Percentiles rank a stretch among this genome's conserved stretches.
phyloP scores from a whole-genome alignment of 2,797 vertebrate genomes.

The Helicolenus hilgendorfi region DNA sequence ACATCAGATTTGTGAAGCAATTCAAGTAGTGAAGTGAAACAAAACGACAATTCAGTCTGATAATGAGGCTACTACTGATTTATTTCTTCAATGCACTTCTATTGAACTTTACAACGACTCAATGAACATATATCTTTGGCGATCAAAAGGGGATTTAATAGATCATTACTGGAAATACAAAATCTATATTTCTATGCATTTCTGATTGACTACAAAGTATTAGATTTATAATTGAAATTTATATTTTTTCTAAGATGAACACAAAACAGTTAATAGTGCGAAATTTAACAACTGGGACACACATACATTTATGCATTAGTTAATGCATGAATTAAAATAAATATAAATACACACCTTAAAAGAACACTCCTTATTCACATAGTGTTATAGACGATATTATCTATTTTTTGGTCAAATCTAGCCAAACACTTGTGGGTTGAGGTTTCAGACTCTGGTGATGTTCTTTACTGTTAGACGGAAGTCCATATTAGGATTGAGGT shows the following conservation, averaged over 20 bases:
- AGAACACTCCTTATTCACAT: neutral
- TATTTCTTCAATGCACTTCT: neutral
- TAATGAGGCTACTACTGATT: neutral
- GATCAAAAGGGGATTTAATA: too few species aligned
- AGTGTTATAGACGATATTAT: neutral
- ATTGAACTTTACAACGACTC: too few species aligned
- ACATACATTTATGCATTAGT: neutral
- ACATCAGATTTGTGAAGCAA: too few species aligned
- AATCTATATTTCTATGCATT: neutral
- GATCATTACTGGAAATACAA: too few species aligned
- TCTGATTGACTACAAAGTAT: neutral
- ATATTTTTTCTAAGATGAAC: neutral
- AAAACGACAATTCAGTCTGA: neutral
- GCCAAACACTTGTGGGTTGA: neutral
- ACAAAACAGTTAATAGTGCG: neutral
- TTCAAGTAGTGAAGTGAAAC: neutral
- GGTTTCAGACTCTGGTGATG: slow-evolving; percentile 49
- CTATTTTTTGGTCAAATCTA: neutral
- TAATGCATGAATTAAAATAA: too few species aligned
- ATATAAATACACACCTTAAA: neutral
- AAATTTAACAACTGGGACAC: neutral
- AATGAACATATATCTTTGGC: too few species aligned
- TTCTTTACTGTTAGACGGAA: slow-evolving; percentile 50
- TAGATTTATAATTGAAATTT: neutral
- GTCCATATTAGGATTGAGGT: fast-evolving